Evolutionary conservation across 2,888 invertebrate species (phyloP).

Genomic region (Catocala nupta): DNA sequence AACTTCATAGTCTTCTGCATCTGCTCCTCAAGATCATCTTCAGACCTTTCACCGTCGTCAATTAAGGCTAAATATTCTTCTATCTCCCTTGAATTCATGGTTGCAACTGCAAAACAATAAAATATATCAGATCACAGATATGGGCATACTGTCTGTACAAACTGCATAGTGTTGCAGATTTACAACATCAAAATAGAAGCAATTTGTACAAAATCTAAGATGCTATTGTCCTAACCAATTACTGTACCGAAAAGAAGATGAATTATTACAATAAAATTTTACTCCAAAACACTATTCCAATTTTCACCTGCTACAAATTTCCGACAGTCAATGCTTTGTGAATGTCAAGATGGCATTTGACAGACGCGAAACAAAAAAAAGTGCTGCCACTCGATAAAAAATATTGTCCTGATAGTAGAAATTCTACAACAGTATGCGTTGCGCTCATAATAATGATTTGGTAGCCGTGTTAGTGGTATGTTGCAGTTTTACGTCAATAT

Average conservation of each 20-base stretch:
- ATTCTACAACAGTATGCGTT: constrained; percentile 47
- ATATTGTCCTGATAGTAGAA: constrained; percentile 51
- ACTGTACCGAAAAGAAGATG: constrained; percentile 54
- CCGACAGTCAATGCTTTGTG: constrained; percentile 26
- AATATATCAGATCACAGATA: constrained; percentile 46
- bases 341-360: constrained; percentile 29
- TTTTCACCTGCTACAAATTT: constrained; percentile 48
- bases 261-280: constrained; percentile 51
- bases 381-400: constrained; percentile 50
- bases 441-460: constrained; percentile 46
- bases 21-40: constrained; percentile 57
- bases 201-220: constrained; percentile 48
- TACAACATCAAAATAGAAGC: constrained; percentile 45
- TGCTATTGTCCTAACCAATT: constrained; percentile 41
- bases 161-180: constrained; percentile 37
- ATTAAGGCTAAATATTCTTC: constrained; percentile 57
- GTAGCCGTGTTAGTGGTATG: constrained; percentile 46
- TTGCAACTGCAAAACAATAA: constrained; percentile 48
- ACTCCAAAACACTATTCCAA: constrained; percentile 45
- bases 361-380: constrained; percentile 32
- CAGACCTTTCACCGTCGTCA: constrained; percentile 52
- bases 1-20: constrained; percentile 52
- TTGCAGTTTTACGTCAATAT: constrained; percentile 44
- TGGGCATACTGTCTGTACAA: constrained; percentile 21
- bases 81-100: constrained; percentile 52